phyloP scores from a whole-genome alignment of 2,113 vertebrate species.

The Arvicanthis niloticus region DNA sequence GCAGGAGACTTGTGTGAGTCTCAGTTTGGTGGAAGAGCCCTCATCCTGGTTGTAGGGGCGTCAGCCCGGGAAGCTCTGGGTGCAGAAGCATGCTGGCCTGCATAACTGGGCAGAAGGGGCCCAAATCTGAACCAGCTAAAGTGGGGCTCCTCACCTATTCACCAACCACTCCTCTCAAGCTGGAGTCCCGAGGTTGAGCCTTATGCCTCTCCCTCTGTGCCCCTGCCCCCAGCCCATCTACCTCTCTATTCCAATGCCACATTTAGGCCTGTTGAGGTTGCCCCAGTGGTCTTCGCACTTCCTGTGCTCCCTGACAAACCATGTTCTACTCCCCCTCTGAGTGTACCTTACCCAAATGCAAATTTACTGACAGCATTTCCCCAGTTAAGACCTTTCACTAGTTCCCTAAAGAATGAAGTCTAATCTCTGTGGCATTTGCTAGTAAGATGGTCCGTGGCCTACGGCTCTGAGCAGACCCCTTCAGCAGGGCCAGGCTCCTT shows the following conservation, averaged over 20 bases:
- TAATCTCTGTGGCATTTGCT: not conserved
- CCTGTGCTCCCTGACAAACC: not conserved
- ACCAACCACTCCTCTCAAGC: not conserved
- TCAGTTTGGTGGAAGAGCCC: not conserved
- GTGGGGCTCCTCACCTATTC: not conserved
- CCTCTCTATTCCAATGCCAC: not conserved
- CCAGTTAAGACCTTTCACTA: not conserved
- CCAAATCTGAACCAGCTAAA: not conserved
- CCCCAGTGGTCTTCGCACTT: not conserved
- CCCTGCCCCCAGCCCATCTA: not conserved
- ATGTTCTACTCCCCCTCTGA: not conserved
- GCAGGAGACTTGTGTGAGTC: not conserved
- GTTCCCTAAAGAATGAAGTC: not conserved
- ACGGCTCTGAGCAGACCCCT: fast-evolving
- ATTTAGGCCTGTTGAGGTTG: not conserved
- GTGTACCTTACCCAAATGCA: not conserved
- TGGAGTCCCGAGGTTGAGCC: not conserved
- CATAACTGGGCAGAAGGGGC: not conserved
- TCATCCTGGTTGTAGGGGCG: not conserved
- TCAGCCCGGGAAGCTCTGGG: not conserved
- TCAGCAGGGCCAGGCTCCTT: too few species aligned
- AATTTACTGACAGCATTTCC: not conserved
- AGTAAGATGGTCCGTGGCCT: too few species aligned
- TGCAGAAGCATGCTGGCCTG: not conserved
- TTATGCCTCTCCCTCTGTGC: too few species aligned